A percentile compares a stretch with the other conserved stretches of the same genome.
These are phyloP conservation scores for Palythoa grandiflora DNA, from an alignment of 92 coral and sea anemone species.

Conservation along the genomic window DNA sequence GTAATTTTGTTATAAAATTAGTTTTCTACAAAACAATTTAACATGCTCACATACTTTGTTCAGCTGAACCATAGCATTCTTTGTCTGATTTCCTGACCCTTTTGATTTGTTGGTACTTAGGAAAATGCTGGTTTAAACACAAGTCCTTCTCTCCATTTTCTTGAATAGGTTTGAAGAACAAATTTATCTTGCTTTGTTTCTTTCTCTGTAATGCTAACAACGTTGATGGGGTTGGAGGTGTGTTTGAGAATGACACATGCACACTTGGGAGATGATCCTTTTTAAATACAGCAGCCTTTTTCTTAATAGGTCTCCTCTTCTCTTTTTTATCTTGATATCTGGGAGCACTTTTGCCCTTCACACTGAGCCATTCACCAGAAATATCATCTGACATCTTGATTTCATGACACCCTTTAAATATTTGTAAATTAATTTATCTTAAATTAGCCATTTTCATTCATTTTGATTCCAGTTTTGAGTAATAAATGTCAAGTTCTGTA, in stretches of 20 bases:
- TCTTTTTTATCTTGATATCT: constrained; percentile 33
- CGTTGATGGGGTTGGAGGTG: constrained; percentile 74
- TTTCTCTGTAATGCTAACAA: constrained; percentile 58
- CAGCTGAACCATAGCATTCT: neutral
- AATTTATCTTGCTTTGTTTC: constrained; percentile 75
- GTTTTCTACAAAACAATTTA: neutral
- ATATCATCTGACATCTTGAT: constrained; percentile 69
- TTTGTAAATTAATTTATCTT: neutral
- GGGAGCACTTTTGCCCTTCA: constrained; percentile 64
- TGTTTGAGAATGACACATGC: constrained; percentile 49
- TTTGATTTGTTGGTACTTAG: neutral
- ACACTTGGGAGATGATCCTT: constrained; percentile 49
- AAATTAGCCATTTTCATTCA: too few relatives aligned
- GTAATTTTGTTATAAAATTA: too few relatives aligned
- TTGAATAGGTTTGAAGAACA: constrained; percentile 55
- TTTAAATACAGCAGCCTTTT: constrained; percentile 31
- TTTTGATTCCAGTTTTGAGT: too few relatives aligned
- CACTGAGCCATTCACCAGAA: constrained; percentile 92
- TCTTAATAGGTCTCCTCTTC: constrained; percentile 21
- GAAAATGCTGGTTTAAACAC: neutral
- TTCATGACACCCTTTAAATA: neutral
- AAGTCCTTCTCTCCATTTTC: neutral
- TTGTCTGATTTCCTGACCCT: neutral
- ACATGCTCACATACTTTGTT: constrained; percentile 6
- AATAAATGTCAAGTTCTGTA: too few relatives aligned